These are phyloP conservation scores for Achroia grisella DNA, from an alignment of 1,140 invertebrate genomes.

Conservation along the genomic window DNA sequence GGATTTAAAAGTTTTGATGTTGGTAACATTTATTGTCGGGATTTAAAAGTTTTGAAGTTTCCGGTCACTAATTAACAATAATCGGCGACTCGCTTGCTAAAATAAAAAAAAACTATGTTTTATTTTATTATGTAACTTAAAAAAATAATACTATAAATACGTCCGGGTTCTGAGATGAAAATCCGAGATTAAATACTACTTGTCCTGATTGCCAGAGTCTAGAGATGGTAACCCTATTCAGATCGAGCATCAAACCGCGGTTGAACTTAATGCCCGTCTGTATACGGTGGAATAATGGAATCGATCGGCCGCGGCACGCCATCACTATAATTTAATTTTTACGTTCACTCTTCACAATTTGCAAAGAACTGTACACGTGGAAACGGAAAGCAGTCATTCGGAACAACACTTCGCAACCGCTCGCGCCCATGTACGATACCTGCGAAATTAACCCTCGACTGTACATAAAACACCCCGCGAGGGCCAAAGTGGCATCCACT, in stretches of 20 bases:
- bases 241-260: slow-evolving; percentile 32
- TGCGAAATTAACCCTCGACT: not conserved
- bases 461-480: not conserved
- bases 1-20: too few relatives aligned
- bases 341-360: slow-evolving; percentile 50
- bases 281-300: not conserved
- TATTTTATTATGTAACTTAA: too few relatives aligned
- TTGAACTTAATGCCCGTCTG: slow-evolving; percentile 48
- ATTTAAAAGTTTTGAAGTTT: too few relatives aligned
- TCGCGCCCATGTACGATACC: slow-evolving; percentile 20
- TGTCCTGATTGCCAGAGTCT: too few relatives aligned
- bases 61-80: too few relatives aligned
- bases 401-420: slow-evolving; percentile 19
- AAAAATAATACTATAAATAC: too few relatives aligned
- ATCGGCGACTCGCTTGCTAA: too few relatives aligned
- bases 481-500: slow-evolving; percentile 26
- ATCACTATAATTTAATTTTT: slow-evolving; percentile 69
- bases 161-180: too few relatives aligned
- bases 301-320: slow-evolving; percentile 58
- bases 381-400: slow-evolving; percentile 47
- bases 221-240: too few relatives aligned
- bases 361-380: slow-evolving; percentile 47
- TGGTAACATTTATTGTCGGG: too few relatives aligned
- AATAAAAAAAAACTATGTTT: too few relatives aligned
- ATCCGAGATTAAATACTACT: too few relatives aligned